Conservation (phyloP, 2,113 vertebrate genomes). For the Pluvialis apricaria region DNA sequence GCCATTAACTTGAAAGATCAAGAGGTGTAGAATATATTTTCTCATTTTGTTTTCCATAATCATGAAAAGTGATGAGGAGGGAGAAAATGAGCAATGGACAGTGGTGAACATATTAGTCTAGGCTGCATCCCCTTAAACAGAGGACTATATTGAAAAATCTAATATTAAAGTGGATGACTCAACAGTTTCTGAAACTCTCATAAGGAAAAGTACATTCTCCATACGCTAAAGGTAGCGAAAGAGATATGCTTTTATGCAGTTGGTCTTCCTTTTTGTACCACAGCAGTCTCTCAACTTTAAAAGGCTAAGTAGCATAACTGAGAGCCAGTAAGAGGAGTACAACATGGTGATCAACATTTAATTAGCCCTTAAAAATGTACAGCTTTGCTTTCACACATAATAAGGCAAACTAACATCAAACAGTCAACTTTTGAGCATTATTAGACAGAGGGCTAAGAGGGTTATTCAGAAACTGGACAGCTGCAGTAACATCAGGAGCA, state of each 20-base stretch:
- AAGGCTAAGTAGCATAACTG: neutral
- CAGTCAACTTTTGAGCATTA: neutral
- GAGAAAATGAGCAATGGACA: neutral
- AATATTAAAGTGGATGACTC: neutral
- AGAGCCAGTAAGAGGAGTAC: neutral
- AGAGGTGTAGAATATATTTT: too few relatives aligned
- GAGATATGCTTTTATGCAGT: neutral
- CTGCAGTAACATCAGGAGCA: neutral
- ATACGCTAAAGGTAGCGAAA: neutral
- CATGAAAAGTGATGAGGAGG: neutral
- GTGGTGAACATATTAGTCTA: neutral
- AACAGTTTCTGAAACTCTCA: neutral
- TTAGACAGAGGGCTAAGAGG: neutral
- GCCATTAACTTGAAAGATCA: too few relatives aligned
- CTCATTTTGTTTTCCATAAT: neutral
- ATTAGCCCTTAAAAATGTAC: neutral
- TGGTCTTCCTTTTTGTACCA: neutral
- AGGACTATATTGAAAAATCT: neutral
- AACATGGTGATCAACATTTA: neutral
- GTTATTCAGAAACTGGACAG: neutral
- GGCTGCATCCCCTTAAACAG: neutral
- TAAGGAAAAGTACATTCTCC: neutral
- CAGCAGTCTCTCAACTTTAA: neutral
- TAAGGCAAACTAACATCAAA: neutral
- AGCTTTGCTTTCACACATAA: neutral